Conservation (phyloP, 2,888 invertebrate genomes). For the Erebia aethiops region DNA sequence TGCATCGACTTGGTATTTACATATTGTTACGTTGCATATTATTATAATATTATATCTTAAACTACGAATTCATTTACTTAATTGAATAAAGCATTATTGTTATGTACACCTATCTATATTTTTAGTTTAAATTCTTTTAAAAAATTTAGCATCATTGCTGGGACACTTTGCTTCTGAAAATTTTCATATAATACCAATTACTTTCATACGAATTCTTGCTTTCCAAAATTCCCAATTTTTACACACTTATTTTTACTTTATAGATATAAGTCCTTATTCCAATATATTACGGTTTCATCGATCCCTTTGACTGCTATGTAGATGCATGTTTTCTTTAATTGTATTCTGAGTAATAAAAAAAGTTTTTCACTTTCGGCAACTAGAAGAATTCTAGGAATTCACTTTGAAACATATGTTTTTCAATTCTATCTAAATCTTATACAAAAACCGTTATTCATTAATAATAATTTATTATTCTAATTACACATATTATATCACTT, state of each 20-base stretch:
- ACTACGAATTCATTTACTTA: slow-evolving; percentile 11
- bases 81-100: slow-evolving; percentile 1
- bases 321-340: not conserved
- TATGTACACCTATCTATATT: slow-evolving; percentile 19
- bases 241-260: not conserved
- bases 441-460: not conserved
- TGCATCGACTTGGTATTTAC: slow-evolving; percentile 67
- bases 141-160: not conserved
- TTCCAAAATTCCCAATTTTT: not conserved
- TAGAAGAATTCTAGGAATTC: slow-evolving; percentile 17
- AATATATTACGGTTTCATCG: not conserved
- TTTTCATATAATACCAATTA: not conserved
- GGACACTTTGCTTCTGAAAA: not conserved
- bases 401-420: not conserved
- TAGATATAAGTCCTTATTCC: not conserved
- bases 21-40: slow-evolving; percentile 30
- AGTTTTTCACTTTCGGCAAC: not conserved
- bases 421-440: slow-evolving; percentile 14
- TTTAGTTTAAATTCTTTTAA: not conserved
- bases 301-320: not conserved
- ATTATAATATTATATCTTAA: not conserved
- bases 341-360: not conserved
- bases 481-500: slow-evolving; percentile 42
- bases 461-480: slow-evolving; percentile 27
- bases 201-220: slow-evolving; percentile 6